Evolutionary conservation across 1,140 invertebrate species (phyloP).

Genomic region (Dolichoris vasculosae): DNA sequence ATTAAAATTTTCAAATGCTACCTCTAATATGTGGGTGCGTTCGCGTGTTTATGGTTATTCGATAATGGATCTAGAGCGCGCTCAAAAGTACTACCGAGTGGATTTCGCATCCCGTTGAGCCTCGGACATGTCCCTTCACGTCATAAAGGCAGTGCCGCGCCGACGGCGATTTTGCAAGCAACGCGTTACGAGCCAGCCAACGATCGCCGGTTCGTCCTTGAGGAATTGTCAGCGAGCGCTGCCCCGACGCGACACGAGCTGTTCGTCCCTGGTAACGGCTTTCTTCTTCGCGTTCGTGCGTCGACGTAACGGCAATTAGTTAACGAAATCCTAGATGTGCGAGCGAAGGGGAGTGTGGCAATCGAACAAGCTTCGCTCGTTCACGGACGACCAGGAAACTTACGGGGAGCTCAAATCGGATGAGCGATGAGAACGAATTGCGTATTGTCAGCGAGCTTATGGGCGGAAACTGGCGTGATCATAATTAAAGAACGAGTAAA

Average conservation of each 20-base stretch:
- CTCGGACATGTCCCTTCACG: not conserved
- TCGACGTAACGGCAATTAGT: slow-evolving; percentile 21
- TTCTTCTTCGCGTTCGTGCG: slow-evolving; percentile 1
- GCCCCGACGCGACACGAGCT: not conserved
- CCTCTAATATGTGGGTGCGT: not conserved
- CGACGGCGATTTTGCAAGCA: slow-evolving; percentile 12
- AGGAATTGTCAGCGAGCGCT: slow-evolving; percentile 18
- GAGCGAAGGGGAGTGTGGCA: not conserved
- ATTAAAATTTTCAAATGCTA: not conserved
- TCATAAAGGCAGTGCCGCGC: not conserved
- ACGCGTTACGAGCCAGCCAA: not conserved
- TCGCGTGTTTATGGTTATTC: not conserved
- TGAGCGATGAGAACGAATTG: not conserved
- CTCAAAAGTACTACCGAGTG: not conserved
- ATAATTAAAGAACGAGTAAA: not conserved
- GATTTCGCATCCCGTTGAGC: slow-evolving; percentile 1
- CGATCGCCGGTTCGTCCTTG: slow-evolving; percentile 9
- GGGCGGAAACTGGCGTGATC: not conserved
- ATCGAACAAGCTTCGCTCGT: not conserved
- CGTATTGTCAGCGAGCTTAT: not conserved
- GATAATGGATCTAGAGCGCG: not conserved
- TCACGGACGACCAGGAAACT: not conserved
- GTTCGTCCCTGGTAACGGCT: slow-evolving; percentile 21
- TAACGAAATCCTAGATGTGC: slow-evolving; percentile 2
- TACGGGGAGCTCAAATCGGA: not conserved